These are phyloP conservation scores for Leptobrachium leishanense DNA, from an alignment of 2,113 vertebrate species.

Conservation along the genomic window DNA sequence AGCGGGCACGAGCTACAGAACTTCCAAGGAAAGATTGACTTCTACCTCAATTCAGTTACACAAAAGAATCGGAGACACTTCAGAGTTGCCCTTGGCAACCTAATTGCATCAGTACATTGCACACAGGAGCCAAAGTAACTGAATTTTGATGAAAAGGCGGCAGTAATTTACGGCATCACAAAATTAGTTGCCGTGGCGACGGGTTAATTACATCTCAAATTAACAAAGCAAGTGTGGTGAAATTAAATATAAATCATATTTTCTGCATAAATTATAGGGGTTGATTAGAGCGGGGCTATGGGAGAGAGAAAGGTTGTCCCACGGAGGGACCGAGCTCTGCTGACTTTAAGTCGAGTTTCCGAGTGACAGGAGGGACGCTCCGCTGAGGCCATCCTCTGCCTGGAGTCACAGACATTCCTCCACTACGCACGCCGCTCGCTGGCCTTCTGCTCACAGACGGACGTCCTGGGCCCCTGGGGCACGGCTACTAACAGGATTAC, in stretches of 20 bases:
- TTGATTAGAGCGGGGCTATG: conserved; percentile 99
- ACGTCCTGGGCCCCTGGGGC: too few relatives aligned
- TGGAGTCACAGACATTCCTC: conserved; percentile 24
- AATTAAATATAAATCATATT: conserved; percentile 99
- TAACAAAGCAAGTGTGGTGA: conserved; percentile 99
- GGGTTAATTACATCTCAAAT: conserved; percentile 99
- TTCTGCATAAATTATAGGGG: conserved; percentile 99
- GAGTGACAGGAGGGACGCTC: conserved; percentile 29
- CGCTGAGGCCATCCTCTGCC: background rate
- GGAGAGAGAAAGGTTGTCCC: conserved; percentile 98
- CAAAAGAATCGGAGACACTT: conserved; percentile 98
- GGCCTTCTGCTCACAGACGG: conserved; percentile 7
- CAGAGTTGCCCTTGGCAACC: conserved; percentile 98
- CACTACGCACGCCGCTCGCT: conserved; percentile 1
- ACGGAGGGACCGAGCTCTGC: conserved; percentile 94
- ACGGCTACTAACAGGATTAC: too few relatives aligned
- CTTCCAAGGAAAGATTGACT: conserved; percentile 77
- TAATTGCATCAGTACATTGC: conserved; percentile 99
- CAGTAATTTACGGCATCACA: conserved; percentile 99
- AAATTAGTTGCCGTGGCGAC: conserved; percentile 99
- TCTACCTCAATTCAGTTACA: conserved; percentile 93
- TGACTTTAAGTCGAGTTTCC: conserved; percentile 55
- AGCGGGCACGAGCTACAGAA: conserved; percentile 59
- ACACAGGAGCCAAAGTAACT: conserved; percentile 99
- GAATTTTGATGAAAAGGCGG: conserved; percentile 99